Percentiles rank a stretch among this genome's conserved stretches.
Conservation (phyloP, 2,888 invertebrate genomes). For the Teleogryllus oceanicus region DNA sequence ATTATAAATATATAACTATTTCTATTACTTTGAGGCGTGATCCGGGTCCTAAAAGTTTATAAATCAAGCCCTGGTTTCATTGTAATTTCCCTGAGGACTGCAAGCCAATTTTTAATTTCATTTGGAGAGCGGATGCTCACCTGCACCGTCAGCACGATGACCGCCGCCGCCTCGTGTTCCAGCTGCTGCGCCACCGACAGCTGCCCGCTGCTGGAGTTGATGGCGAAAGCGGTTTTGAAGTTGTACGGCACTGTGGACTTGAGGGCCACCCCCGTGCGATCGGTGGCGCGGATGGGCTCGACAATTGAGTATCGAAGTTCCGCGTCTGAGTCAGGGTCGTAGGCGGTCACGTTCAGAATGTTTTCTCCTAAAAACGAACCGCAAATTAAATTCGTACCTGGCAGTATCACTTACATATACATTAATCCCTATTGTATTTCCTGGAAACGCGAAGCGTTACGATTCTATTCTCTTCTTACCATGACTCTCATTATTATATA, state of each 20-base stretch:
- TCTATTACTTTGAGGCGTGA: too few species aligned
- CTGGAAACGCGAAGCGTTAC: too few species aligned
- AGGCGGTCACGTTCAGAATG: slow-evolving; percentile 63
- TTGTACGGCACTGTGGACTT: slow-evolving; percentile 59
- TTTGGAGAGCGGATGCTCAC: slow-evolving; percentile 45
- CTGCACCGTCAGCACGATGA: slow-evolving; percentile 68
- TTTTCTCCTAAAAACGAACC: slow-evolving; percentile 48
- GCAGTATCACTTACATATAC: background rate
- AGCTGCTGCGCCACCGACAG: slow-evolving; percentile 64
- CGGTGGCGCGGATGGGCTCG: slow-evolving; percentile 65
- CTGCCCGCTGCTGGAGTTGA: slow-evolving; percentile 66
- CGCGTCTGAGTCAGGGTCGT: slow-evolving; percentile 67
- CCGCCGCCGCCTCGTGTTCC: slow-evolving; percentile 70
- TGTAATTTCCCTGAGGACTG: too few species aligned
- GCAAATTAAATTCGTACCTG: background rate
- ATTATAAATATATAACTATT: slow-evolving; percentile 45
- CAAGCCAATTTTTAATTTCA: too few species aligned
- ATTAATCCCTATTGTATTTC: too few species aligned
- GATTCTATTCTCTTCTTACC: too few species aligned
- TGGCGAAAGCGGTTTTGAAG: slow-evolving; percentile 64
- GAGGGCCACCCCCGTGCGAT: slow-evolving; percentile 69
- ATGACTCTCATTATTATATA: too few species aligned
- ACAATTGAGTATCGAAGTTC: slow-evolving; percentile 65
- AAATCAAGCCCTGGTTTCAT: too few species aligned
- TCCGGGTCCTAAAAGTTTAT: too few species aligned